Percentiles rank a stretch among this genome's conserved stretches.
phyloP scores from a whole-genome alignment of 2,797 vertebrate species.

The Silurus aristotelis region DNA sequence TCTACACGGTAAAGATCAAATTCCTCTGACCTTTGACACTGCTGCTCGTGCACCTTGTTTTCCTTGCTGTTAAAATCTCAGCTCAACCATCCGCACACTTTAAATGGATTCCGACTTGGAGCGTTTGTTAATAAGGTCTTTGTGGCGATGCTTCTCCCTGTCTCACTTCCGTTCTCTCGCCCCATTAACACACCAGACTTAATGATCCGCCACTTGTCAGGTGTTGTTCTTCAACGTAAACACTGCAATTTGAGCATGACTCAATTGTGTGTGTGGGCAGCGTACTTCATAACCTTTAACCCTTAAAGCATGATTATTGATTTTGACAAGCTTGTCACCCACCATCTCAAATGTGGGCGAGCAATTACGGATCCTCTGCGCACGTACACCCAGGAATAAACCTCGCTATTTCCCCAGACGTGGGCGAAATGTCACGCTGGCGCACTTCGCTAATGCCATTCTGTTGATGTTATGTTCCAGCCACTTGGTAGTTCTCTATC shows the following conservation, averaged over 20 bases:
- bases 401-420: slow-evolving; percentile 65
- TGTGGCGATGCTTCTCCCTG: background rate
- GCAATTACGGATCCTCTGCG: slow-evolving; percentile 76
- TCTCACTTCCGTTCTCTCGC: slow-evolving; percentile 68
- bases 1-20: background rate
- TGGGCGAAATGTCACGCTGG: slow-evolving; percentile 78
- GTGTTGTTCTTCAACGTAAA: slow-evolving; percentile 73
- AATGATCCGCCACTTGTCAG: slow-evolving; percentile 68
- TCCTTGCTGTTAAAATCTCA: background rate
- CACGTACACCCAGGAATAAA: slow-evolving; percentile 69
- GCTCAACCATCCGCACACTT: background rate
- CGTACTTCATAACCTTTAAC: slow-evolving; percentile 52
- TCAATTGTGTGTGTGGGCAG: slow-evolving; percentile 43
- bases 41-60: background rate
- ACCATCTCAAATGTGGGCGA: slow-evolving; percentile 69
- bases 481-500: slow-evolving; percentile 50
- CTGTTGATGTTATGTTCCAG: slow-evolving; percentile 33
- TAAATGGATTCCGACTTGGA: slow-evolving; percentile 1
- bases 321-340: slow-evolving; percentile 74
- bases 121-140: slow-evolving; percentile 9
- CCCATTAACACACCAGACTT: slow-evolving; percentile 61
- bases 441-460: slow-evolving; percentile 52
- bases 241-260: slow-evolving; percentile 67
- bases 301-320: slow-evolving; percentile 69
- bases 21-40: background rate